A percentile compares a stretch with the other conserved stretches of the same genome.
These are phyloP conservation scores for Polymixis flavicincta DNA, from an alignment of 2,888 invertebrate genomes.

Conservation along the genomic window DNA sequence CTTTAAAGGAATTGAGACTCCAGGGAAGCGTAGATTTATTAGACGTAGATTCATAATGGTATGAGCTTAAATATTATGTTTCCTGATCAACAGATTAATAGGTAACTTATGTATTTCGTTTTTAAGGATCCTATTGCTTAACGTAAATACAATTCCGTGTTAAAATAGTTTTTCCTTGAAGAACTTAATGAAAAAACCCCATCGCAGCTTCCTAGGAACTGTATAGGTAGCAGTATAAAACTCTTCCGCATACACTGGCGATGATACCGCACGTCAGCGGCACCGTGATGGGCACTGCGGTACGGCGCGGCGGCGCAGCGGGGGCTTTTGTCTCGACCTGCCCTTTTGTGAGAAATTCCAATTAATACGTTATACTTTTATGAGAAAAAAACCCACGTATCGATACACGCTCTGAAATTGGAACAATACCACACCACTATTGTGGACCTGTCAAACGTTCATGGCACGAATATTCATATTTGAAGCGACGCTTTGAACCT, in stretches of 20 bases:
- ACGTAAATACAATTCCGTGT: neutral
- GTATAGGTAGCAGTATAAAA: conserved; percentile 64
- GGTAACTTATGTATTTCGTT: neutral
- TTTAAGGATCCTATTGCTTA: neutral
- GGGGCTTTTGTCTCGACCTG: conserved; percentile 74
- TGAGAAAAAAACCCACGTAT: conserved; percentile 67
- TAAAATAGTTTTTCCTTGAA: neutral
- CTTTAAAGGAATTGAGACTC: conserved; percentile 72
- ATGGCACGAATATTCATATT: conserved; percentile 29
- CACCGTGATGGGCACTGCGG: conserved; percentile 65
- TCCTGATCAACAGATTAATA: conserved; percentile 5
- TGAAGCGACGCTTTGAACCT: conserved; percentile 31
- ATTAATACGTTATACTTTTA: conserved; percentile 80
- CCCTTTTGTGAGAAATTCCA: conserved; percentile 82
- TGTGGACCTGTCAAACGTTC: conserved; percentile 65
- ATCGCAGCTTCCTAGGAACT: conserved; percentile 50
- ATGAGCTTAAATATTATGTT: conserved; percentile 15
- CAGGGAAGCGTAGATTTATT: conserved; percentile 60
- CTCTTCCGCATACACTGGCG: conserved; percentile 66
- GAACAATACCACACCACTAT: conserved; percentile 73
- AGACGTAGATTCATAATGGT: conserved; percentile 31
- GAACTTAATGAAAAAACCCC: neutral
- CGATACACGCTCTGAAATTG: conserved; percentile 72
- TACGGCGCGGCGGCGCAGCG: conserved; percentile 56
- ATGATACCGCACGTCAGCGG: conserved; percentile 74